Conservation (phyloP, 2,113 vertebrate genomes). For the Oryzias celebensis region DNA sequence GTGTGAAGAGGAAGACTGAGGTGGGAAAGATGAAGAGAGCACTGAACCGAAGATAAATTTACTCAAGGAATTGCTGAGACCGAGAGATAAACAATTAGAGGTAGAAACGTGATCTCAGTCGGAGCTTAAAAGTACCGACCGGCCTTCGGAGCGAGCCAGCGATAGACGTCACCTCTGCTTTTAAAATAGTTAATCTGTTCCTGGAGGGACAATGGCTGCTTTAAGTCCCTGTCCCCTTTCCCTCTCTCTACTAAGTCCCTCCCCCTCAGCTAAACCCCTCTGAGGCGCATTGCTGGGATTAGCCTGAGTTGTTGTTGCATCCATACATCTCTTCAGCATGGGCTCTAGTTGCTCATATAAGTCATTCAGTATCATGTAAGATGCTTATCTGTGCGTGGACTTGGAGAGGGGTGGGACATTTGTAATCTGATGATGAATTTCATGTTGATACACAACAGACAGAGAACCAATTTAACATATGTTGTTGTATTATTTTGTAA, state of each 20-base stretch:
- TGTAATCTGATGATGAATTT: constrained; percentile 7
- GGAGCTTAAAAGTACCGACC: constrained; percentile 26
- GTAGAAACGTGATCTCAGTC: constrained; percentile 26
- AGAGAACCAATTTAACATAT: not conserved
- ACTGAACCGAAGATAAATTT: constrained; percentile 35
- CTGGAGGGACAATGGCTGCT: constrained; percentile 74
- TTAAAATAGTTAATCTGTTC: constrained; percentile 76
- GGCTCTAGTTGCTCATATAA: constrained; percentile 44
- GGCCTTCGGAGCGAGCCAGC: constrained; percentile 28
- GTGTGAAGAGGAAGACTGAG: constrained; percentile 17
- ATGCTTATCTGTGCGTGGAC: constrained; percentile 28
- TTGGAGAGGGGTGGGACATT: not conserved
- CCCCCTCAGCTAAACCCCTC: constrained; percentile 58
- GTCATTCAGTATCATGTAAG: constrained; percentile 11
- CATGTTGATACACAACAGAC: constrained; percentile 2
- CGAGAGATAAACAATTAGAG: constrained; percentile 16
- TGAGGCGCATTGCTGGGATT: constrained; percentile 64
- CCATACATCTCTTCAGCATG: constrained; percentile 36
- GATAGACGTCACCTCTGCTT: constrained; percentile 73
- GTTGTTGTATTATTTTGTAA: not conserved
- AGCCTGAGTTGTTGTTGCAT: constrained; percentile 66
- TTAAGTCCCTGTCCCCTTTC: constrained; percentile 56
- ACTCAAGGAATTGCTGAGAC: constrained; percentile 16
- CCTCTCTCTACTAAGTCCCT: constrained; percentile 48
- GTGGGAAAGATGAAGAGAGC: constrained; percentile 20